Evolutionary conservation across 2,113 vertebrate genomes (phyloP), one percentile per base, ranked within the genome.

Genomic region (Ginglymostoma cirratum): DNA sequence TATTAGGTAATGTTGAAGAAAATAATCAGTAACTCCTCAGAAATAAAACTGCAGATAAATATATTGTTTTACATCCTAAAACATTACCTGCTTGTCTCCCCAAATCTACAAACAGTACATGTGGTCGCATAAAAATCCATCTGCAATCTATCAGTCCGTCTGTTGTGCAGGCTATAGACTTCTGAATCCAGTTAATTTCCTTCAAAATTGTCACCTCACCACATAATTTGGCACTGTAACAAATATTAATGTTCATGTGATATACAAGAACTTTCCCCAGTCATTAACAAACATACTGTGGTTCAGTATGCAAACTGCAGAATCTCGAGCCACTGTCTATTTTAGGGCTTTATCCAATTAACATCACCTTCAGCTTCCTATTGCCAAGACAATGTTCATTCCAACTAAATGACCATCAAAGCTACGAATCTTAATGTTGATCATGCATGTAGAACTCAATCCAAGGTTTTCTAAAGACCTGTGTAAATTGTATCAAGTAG

Each of bases 401-500:
- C 52, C 87, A 92, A 89, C 45, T 65, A 61, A 90, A 92, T 83
- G 38, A 38, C 80, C 17, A 65, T 65, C 55, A 65, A 65, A 19
- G 61, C 55, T 34, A 92, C 38, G 3, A 93, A 93, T 66, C 89
- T 93, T 93, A 93, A 93, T 67, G 19, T 23, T 93, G 38, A 34
- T 66, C 89, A 67, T 66, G n/a, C 5, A 66, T 38, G n/a, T 93
- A 38, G 89, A 65, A 23, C 34, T 93, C 66, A 17, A 66, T 93
- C 89, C 34, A 66, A 34, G 38, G 17, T n/a, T 93, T 65, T 66
- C 15, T 38, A n/a, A 67, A 66, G 65, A n/a, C 15, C n/a, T 61
- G 61, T 42, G 89, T 93, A 38, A 65, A 93, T 93, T 93, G 65
- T 17, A 93, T 66, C 89, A 38, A 93, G 15, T 93, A 55, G 61